Evolutionary conservation across 2,888 invertebrate genomes (phyloP).

Genomic region (Galeopsomyia nigrocyanea): DNA sequence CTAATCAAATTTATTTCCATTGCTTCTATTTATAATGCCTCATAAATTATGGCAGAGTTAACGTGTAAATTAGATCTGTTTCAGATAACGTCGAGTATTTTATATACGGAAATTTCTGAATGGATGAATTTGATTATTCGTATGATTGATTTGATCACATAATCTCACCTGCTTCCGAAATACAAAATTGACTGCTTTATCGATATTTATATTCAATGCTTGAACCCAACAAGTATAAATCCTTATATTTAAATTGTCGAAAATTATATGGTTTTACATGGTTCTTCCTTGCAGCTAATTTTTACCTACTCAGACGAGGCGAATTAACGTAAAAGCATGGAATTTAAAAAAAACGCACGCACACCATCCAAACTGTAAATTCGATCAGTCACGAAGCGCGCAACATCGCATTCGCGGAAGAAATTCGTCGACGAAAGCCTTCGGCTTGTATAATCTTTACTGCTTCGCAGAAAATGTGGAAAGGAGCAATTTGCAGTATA

Average conservation of each 20-base stretch:
- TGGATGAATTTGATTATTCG: too few relatives aligned
- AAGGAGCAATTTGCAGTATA: conserved; percentile 34
- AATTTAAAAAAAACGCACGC: background rate
- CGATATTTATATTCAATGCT: too few relatives aligned
- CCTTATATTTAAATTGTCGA: too few relatives aligned
- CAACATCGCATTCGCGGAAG: conserved; percentile 34
- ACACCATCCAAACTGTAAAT: conserved; percentile 16
- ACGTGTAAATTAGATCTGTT: background rate
- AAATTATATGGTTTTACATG: too few relatives aligned
- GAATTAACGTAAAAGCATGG: background rate
- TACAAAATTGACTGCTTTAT: too few relatives aligned
- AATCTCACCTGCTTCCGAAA: too few relatives aligned
- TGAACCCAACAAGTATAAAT: too few relatives aligned
- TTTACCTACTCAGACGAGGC: too few relatives aligned
- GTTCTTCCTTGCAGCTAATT: too few relatives aligned
- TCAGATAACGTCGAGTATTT: too few relatives aligned
- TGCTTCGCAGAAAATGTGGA: conserved; percentile 34
- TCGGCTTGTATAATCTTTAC: conserved; percentile 36
- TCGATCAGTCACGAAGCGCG: conserved; percentile 22
- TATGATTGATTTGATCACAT: too few relatives aligned
- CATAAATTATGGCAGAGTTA: background rate
- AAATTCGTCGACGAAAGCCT: conserved; percentile 36
- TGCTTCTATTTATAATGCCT: conserved; percentile 12
- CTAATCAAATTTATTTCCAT: conserved; percentile 39
- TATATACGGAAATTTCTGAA: too few relatives aligned